Evolutionary conservation across 2,888 invertebrate species (phyloP).

Genomic region (Spodoptera exigua): DNA sequence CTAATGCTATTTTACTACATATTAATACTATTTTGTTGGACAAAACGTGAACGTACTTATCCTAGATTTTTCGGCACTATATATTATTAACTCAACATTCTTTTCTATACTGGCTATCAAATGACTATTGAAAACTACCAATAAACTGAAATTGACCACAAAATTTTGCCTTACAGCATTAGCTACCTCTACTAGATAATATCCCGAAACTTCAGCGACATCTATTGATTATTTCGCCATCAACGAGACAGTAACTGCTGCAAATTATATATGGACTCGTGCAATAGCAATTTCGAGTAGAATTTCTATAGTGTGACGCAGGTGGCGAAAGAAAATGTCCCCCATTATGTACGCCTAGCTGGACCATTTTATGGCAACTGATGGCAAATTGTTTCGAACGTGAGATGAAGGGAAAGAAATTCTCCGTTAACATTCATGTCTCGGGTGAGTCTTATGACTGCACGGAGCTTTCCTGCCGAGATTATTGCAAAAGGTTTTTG

Average conservation of each 20-base stretch:
- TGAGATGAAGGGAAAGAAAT: slow-evolving; percentile 65
- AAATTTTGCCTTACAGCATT: slow-evolving; percentile 4
- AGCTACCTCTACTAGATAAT: slow-evolving; percentile 23
- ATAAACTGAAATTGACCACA: slow-evolving; percentile 13
- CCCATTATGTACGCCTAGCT: slow-evolving; percentile 79
- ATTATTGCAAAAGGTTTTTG: slow-evolving; percentile 65
- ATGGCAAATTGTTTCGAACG: slow-evolving; percentile 80
- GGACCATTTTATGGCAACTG: slow-evolving; percentile 81
- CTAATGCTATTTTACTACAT: no score
- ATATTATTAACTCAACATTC: not conserved
- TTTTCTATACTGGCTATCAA: no score
- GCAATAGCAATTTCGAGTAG: slow-evolving; percentile 59
- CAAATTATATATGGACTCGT: slow-evolving; percentile 62
- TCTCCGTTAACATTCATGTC: slow-evolving; percentile 79
- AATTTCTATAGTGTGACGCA: slow-evolving; percentile 68
- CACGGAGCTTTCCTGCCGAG: slow-evolving; percentile 58
- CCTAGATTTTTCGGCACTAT: no score
- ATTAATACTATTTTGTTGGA: no score
- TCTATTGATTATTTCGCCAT: slow-evolving; percentile 52
- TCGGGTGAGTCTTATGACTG: slow-evolving; percentile 66
- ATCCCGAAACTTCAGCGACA: slow-evolving; percentile 44
- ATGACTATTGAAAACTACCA: not conserved
- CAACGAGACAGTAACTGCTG: slow-evolving; percentile 43
- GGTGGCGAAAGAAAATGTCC: slow-evolving; percentile 84
- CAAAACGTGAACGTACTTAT: no score